Percentiles rank a stretch among this genome's conserved stretches.
These are phyloP conservation scores for Aquatica leii DNA, from an alignment of 2,888 invertebrate genomes.

Conservation along the genomic window DNA sequence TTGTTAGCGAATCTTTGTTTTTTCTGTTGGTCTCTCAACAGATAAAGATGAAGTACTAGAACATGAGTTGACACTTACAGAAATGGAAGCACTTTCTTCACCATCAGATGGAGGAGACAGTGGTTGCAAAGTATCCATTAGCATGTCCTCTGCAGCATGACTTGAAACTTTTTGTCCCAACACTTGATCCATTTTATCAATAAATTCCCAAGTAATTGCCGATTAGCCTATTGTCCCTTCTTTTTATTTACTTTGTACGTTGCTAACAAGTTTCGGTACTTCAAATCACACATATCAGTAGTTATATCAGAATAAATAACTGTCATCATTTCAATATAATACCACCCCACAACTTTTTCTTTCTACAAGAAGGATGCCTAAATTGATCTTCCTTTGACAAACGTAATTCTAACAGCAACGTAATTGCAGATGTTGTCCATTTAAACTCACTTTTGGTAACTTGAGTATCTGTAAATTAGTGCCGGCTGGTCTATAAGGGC, in stretches of 20 bases:
- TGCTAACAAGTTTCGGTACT: background rate
- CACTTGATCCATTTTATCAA: background rate
- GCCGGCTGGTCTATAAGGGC: too few species aligned
- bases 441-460: slow-evolving; percentile 2
- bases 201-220: background rate
- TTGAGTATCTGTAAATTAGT: background rate
- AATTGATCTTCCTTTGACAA: slow-evolving; percentile 3
- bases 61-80: background rate
- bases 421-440: too few species aligned
- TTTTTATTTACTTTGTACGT: slow-evolving; percentile 2
- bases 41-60: background rate
- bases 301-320: slow-evolving; percentile 1
- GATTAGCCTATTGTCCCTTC: slow-evolving; percentile 2
- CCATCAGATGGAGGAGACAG: slow-evolving; percentile 1
- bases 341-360: slow-evolving; percentile 3
- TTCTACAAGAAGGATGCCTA: slow-evolving; percentile 1
- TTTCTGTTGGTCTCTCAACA: background rate
- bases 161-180: background rate
- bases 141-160: background rate
- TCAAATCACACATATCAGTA: background rate
- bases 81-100: slow-evolving; percentile 2
- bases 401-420: slow-evolving; percentile 2
- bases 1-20: background rate
- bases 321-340: slow-evolving; percentile 1
- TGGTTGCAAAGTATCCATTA: background rate